These are phyloP conservation scores for Hestina assimilis DNA, from an alignment of 1,140 invertebrate genomes.

Conservation along the genomic window DNA sequence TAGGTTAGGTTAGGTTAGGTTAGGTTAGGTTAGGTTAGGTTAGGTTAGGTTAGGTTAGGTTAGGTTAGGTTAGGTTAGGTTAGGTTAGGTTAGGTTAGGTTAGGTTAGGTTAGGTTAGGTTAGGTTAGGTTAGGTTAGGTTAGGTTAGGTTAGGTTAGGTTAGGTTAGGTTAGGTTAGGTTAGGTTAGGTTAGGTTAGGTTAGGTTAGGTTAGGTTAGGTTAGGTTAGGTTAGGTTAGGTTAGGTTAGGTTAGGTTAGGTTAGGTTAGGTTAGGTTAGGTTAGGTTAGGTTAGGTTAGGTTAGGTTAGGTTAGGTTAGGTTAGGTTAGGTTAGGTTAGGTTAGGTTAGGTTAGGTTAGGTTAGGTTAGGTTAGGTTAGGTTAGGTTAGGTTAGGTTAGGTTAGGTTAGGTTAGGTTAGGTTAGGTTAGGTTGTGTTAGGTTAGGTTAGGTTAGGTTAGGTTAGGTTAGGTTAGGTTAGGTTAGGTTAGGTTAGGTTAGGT, in stretches of 20 bases:
- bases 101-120: conserved; percentile 12
- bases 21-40: conserved; percentile 12
- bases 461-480: too few species aligned
- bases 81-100: conserved; percentile 15
- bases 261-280: conserved; percentile 6
- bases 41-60: conserved; percentile 9
- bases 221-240: conserved; percentile 6
- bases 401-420: too few species aligned
- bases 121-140: conserved; percentile 12
- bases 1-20: conserved; percentile 12
- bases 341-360: too few species aligned
- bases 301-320: too few species aligned
- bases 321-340: too few species aligned
- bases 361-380: too few species aligned
- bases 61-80: conserved; percentile 15
- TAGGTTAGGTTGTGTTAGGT: too few species aligned
- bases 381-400: too few species aligned
- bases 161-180: conserved; percentile 6
- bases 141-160: conserved; percentile 7
- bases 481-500: too few species aligned
- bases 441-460: too few species aligned
- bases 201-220: conserved; percentile 6
- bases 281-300: conserved; percentile 6
- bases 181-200: conserved; percentile 6
- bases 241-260: conserved; percentile 6